phyloP scores from a whole-genome alignment of 2,888 invertebrate genomes.

The Busseola fusca region DNA sequence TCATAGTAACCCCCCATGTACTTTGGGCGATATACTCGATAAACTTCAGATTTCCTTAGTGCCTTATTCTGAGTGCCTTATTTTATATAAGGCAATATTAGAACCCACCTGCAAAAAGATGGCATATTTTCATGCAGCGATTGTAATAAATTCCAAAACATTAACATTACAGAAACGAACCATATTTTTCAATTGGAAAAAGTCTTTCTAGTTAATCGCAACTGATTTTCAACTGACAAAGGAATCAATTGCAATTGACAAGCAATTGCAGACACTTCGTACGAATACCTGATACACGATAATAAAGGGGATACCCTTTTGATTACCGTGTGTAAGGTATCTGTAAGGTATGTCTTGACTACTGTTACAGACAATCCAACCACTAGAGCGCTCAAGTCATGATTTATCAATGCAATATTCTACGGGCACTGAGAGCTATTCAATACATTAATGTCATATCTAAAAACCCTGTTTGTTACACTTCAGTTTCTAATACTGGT shows the following conservation, averaged over 20 bases:
- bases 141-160: not conserved
- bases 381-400: constrained; percentile 46
- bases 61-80: no score
- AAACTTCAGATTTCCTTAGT: not conserved
- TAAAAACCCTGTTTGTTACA: not conserved
- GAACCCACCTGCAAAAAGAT: not conserved
- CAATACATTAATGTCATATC: constrained; percentile 1
- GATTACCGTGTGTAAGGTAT: no score
- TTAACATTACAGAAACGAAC: not conserved
- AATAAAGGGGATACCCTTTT: constrained; percentile 44
- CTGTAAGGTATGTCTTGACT: no score
- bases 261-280: not conserved
- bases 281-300: constrained; percentile 28
- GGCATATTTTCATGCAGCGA: not conserved
- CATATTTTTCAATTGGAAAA: not conserved
- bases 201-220: not conserved
- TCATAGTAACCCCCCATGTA: no score
- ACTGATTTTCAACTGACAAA: not conserved
- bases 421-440: constrained; percentile 5
- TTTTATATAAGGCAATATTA: not conserved
- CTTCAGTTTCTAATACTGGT: not conserved
- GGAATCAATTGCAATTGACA: not conserved
- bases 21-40: no score
- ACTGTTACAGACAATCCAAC: constrained; percentile 44
- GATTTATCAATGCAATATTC: constrained; percentile 60